These are phyloP conservation scores for Catostomus latipinnis DNA, from an alignment of 2,797 vertebrate species.

Conservation along the genomic window DNA sequence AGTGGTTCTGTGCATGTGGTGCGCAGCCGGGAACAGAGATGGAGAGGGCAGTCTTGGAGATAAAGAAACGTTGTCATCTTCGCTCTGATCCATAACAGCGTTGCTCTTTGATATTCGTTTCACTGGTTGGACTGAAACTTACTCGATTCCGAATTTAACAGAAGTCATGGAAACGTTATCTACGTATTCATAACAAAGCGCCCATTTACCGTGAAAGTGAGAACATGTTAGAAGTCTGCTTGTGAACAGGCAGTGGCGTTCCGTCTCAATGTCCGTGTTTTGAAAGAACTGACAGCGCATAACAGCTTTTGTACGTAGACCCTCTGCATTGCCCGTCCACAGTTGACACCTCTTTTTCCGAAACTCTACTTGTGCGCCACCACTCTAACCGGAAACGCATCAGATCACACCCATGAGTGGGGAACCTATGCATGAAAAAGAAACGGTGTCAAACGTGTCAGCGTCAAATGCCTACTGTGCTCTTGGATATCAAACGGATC, in stretches of 20 bases:
- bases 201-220: constrained; percentile 25
- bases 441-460: constrained; percentile 14
- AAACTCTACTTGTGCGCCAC: constrained; percentile 66
- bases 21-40: constrained; percentile 71
- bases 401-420: constrained; percentile 78
- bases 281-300: constrained; percentile 62
- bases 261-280: constrained; percentile 63
- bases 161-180: constrained; percentile 34
- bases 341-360: constrained; percentile 75
- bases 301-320: constrained; percentile 31
- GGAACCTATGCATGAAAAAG: constrained; percentile 64
- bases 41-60: constrained; percentile 75
- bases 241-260: constrained; percentile 32
- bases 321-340: constrained; percentile 46
- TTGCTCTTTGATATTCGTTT: constrained; percentile 51
- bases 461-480: constrained; percentile 7
- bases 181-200: constrained; percentile 32
- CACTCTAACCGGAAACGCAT: constrained; percentile 83
- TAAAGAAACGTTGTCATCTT: constrained; percentile 76
- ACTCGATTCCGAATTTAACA: not conserved
- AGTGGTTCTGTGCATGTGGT: constrained; percentile 78
- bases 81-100: constrained; percentile 74
- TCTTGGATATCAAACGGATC: not conserved
- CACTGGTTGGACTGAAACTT: constrained; percentile 30
- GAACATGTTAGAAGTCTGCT: constrained; percentile 47